phyloP scores from a whole-genome alignment of 1,140 invertebrate genomes.

The Nylanderia fulva region DNA sequence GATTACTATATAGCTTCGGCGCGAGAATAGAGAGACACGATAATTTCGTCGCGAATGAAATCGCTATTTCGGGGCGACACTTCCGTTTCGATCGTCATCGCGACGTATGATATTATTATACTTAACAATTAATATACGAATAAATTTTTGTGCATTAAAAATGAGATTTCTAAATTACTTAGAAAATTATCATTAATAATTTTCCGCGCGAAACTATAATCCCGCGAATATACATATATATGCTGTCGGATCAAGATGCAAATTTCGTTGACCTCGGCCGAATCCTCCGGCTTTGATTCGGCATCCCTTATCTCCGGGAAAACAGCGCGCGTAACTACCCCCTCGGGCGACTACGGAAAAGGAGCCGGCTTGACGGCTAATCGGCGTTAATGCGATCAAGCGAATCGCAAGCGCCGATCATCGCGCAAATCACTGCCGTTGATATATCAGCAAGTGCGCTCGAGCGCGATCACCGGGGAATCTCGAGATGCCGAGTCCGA shows the following conservation, averaged over 20 bases:
- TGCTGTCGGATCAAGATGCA: not conserved
- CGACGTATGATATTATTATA: not conserved
- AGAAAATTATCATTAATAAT: not conserved
- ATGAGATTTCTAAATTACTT: no score
- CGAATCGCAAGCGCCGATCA: slow-evolving; percentile 46
- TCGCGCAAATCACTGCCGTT: slow-evolving; percentile 49
- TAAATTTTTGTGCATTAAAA: not conserved
- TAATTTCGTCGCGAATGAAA: slow-evolving; percentile 42
- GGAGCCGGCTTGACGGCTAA: slow-evolving; percentile 50
- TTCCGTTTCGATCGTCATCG: slow-evolving; percentile 21
- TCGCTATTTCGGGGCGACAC: slow-evolving; percentile 9
- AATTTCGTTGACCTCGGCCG: no score
- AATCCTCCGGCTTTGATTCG: not conserved
- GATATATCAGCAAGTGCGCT: slow-evolving; percentile 53
- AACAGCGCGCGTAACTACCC: not conserved
- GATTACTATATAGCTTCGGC: slow-evolving; percentile 59
- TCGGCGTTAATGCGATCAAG: slow-evolving; percentile 58
- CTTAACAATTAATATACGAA: no score
- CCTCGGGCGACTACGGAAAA: slow-evolving; percentile 14
- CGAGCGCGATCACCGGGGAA: slow-evolving; percentile 39
- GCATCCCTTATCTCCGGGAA: slow-evolving; percentile 26
- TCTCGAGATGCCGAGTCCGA: slow-evolving; percentile 51
- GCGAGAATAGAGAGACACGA: slow-evolving; percentile 67
- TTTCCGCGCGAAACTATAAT: not conserved
- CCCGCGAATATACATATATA: not conserved